Evolutionary conservation across 2,113 vertebrate species (phyloP), one percentile per base, ranked within the genome.

Genomic region (Smithornis capensis): DNA sequence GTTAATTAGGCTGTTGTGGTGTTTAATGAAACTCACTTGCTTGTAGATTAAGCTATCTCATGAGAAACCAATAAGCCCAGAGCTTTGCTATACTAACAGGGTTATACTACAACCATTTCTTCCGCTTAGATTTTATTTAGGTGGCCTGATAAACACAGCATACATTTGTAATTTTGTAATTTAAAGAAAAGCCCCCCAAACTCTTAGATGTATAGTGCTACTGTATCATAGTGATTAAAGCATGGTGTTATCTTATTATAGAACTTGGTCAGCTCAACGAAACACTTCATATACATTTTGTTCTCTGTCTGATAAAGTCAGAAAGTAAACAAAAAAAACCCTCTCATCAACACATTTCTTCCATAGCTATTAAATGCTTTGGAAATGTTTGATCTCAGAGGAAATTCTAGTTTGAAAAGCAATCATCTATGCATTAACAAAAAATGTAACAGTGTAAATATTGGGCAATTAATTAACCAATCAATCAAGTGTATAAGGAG

Each of bases 1-100:
- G 50, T 31, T 68, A 92, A 96, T 90, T 94, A 94, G 62, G 27
- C 64, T 93, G 74, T 70, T 76, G 63, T 10, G 18, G 44, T 92
- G 35, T 75, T 97, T 96, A 91, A 82, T 38, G 60, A 95, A n/a
- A n/a, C n/a, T n/a, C n/a, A n/a, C n/a, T n/a, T n/a, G n/a, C n/a
- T n/a, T n/a, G n/a, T n/a, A n/a, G n/a, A n/a, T n/a, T n/a, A n/a
- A n/a, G n/a, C n/a, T n/a, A n/a, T 81, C 56, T 92, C 49, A 87
- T 86, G 96, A 87, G 42, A 97, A 95, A 92, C 7, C 16, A 57
- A 49, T 90, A 73, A 90, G 21, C 80, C 75, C 82, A 64, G 49
- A 83, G 47, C 12, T 84, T 69, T 92, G 18, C 8, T 49, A 50
- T 24, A 57, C 8, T 87, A 81, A 49, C 22, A 37, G 49, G 37